Conservation (phyloP, 2,113 vertebrate species). For the Atrichornis clamosus region DNA sequence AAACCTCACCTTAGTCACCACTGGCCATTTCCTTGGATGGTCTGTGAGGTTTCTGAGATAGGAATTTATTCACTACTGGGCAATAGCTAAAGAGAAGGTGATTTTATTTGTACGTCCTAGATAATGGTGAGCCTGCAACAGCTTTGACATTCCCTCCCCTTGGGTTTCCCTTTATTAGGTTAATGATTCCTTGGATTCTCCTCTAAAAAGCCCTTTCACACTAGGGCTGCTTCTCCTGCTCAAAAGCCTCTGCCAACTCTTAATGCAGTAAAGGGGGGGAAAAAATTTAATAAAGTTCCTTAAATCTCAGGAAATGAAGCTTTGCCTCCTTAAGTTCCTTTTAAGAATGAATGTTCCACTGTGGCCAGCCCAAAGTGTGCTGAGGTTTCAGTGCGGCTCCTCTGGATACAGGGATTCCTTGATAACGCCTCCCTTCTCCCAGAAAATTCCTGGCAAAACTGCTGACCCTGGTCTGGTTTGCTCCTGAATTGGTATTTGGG, state of each 20-base stretch:
- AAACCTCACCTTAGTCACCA: background rate
- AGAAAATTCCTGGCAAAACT: rapidly evolving
- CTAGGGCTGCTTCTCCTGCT: background rate
- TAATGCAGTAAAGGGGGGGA: background rate
- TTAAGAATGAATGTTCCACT: background rate
- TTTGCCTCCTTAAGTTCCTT: slow-evolving; percentile 39
- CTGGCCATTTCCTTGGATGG: background rate
- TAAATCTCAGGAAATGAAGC: slow-evolving; percentile 52
- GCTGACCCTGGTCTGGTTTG: background rate
- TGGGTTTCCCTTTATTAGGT: background rate
- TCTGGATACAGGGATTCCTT: background rate
- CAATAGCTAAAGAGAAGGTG: background rate
- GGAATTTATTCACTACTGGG: background rate
- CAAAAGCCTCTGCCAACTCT: background rate
- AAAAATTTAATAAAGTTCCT: background rate
- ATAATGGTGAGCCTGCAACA: rapidly evolving
- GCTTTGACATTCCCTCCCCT: background rate
- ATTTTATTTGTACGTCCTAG: background rate
- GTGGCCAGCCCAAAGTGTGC: background rate
- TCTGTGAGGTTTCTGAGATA: background rate
- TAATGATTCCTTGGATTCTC: background rate
- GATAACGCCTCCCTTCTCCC: background rate
- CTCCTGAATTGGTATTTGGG: background rate
- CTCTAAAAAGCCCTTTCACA: slow-evolving; percentile 5
- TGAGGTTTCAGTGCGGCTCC: background rate